Conservation (phyloP, 1,140 invertebrate genomes). For the Gonioctena quinquepunctata region DNA sequence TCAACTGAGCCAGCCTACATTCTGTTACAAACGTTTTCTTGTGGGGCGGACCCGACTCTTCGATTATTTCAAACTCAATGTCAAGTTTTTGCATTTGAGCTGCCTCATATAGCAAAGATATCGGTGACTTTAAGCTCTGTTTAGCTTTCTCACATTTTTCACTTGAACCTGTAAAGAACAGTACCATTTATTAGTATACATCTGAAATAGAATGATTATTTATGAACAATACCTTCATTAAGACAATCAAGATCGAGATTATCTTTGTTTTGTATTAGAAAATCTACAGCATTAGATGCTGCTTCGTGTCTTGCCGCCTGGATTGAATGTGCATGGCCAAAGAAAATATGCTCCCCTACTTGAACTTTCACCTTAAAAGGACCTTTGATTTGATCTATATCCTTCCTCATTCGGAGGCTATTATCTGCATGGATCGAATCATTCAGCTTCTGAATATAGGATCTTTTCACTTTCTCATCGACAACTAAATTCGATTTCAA, state of each 20-base stretch:
- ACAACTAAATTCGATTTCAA: not conserved
- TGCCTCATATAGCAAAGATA: constrained; percentile 40
- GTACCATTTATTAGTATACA: not conserved
- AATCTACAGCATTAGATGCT: constrained; percentile 38
- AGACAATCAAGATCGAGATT: constrained; percentile 27
- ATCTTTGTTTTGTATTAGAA: constrained; percentile 25
- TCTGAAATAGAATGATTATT: too few relatives aligned
- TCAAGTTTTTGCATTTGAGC: constrained; percentile 34
- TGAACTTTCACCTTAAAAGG: constrained; percentile 41
- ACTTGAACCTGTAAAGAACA: constrained; percentile 20
- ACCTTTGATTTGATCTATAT: constrained; percentile 28
- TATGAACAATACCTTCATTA: constrained; percentile 32
- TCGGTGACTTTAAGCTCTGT: constrained; percentile 40
- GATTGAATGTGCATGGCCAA: constrained; percentile 37
- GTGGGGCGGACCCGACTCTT: constrained; percentile 38
- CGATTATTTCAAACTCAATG: constrained; percentile 39
- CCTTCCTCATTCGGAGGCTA: constrained; percentile 25
- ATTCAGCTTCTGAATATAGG: constrained; percentile 38
- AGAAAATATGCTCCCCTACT: constrained; percentile 36
- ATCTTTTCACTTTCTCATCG: constrained; percentile 24
- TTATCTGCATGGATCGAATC: constrained; percentile 30
- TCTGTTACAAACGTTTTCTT: constrained; percentile 39
- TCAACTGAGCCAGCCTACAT: constrained; percentile 37
- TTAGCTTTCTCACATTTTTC: constrained; percentile 33
- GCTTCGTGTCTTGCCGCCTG: constrained; percentile 45